These are phyloP conservation scores for Typhlichthys subterraneus DNA, from an alignment of 2,797 vertebrate species.

Conservation along the genomic window DNA sequence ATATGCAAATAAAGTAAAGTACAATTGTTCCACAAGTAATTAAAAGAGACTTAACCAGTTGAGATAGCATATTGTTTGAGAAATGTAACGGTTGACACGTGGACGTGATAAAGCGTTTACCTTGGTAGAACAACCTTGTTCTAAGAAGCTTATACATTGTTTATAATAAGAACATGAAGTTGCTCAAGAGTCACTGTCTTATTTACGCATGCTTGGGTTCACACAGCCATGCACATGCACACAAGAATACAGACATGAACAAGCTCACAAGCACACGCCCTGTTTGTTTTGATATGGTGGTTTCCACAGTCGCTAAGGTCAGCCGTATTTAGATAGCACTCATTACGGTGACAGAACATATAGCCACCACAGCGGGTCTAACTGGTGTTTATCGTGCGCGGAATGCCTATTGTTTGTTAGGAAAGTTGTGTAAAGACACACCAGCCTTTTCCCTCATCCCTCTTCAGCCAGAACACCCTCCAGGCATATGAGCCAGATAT, in stretches of 20 bases:
- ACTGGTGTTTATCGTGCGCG: conserved; percentile 24
- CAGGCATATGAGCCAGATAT: conserved; percentile 13
- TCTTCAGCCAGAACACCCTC: conserved; percentile 14
- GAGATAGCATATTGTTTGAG: conserved; percentile 2
- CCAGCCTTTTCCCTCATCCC: conserved; percentile 25
- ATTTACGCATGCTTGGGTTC: neutral
- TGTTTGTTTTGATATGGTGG: conserved; percentile 42
- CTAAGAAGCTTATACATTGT: neutral
- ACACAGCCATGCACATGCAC: neutral
- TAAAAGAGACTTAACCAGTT: conserved; percentile 21
- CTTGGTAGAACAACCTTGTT: conserved; percentile 12
- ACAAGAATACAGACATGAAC: conserved; percentile 7
- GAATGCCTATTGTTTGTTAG: conserved; percentile 54
- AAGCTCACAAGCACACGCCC: conserved; percentile 24
- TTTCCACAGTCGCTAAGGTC: conserved; percentile 39
- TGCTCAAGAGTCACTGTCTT: neutral
- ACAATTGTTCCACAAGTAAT: conserved; percentile 12
- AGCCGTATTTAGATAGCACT: conserved; percentile 58
- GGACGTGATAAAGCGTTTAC: neutral
- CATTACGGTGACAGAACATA: conserved; percentile 34
- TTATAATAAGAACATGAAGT: conserved; percentile 11
- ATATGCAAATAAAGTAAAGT: conserved; percentile 33
- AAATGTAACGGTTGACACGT: too few species aligned
- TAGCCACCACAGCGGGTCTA: conserved; percentile 31
- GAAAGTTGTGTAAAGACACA: conserved; percentile 30